Evolutionary conservation across 1,140 invertebrate species (phyloP).

Genomic region (Drosophila quadrilineata): DNA sequence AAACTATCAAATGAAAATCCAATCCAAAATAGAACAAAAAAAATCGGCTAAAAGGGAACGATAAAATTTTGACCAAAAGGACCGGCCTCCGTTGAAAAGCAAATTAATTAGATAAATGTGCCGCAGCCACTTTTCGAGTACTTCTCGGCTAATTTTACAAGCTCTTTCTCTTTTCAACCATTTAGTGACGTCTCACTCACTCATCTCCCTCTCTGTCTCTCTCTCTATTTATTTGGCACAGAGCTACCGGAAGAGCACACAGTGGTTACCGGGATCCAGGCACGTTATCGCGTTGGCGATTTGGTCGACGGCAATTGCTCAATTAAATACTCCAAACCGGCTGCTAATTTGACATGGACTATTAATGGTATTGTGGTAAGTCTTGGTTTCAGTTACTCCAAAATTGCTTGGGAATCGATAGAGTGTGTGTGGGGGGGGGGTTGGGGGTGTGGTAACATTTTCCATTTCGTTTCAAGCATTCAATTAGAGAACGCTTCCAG

Average conservation of each 20-base stretch:
- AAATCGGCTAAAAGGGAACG: constrained; percentile 17
- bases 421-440: too few relatives aligned
- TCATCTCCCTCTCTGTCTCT: constrained; percentile 13
- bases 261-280: constrained; percentile 86
- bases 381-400: constrained; percentile 63
- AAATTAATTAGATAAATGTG: constrained; percentile 79
- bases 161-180: constrained; percentile 34
- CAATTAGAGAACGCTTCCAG: constrained; percentile 44
- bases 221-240: constrained; percentile 75
- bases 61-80: constrained; percentile 29
- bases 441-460: neutral
- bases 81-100: constrained; percentile 39
- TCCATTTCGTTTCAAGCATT: constrained; percentile 28
- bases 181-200: neutral
- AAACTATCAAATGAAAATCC: neutral
- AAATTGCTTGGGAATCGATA: too few relatives aligned
- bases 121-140: constrained; percentile 38
- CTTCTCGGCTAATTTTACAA: constrained; percentile 62
- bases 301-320: constrained; percentile 88
- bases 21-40: neutral
- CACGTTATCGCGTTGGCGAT: constrained; percentile 87
- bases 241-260: constrained; percentile 87
- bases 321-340: constrained; percentile 88
- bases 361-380: constrained; percentile 90
- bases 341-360: constrained; percentile 92